These are phyloP conservation scores for Pangasius mekongensis DNA, from an alignment of 2,797 vertebrate genomes.

Conservation along the genomic window DNA sequence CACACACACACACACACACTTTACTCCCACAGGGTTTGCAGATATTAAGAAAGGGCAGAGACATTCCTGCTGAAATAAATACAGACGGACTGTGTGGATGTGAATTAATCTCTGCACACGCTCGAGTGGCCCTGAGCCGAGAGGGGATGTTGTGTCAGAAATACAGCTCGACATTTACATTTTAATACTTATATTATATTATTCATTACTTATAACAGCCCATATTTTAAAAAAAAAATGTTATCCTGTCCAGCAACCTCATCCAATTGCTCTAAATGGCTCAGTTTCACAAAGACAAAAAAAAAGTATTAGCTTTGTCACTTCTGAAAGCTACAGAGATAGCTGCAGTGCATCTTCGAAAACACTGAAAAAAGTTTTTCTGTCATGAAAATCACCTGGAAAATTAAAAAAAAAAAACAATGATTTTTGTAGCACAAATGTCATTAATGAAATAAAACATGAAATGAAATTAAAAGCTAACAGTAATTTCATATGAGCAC, in stretches of 20 bases:
- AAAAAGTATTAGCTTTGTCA: neutral
- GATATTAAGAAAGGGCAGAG: conserved; percentile 35
- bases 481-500: too few species aligned
- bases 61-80: conserved; percentile 32
- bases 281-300: neutral
- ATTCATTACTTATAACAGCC: neutral
- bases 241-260: neutral
- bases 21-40: conserved; percentile 28
- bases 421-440: too few species aligned
- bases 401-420: too few species aligned
- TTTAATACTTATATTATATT: neutral
- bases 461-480: too few species aligned
- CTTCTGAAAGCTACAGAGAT: too few species aligned
- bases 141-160: neutral
- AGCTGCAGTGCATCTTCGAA: too few species aligned
- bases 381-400: neutral
- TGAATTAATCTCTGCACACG: conserved; percentile 34
- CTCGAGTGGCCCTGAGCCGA: conserved; percentile 14
- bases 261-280: neutral
- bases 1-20: conserved; percentile 1
- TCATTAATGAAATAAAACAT: too few species aligned
- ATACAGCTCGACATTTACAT: neutral
- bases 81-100: conserved; percentile 21
- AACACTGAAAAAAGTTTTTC: too few species aligned
- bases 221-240: too few species aligned